These are phyloP conservation scores for Heliornis fulica DNA, from an alignment of 2,113 vertebrate genomes.

Conservation along the genomic window DNA sequence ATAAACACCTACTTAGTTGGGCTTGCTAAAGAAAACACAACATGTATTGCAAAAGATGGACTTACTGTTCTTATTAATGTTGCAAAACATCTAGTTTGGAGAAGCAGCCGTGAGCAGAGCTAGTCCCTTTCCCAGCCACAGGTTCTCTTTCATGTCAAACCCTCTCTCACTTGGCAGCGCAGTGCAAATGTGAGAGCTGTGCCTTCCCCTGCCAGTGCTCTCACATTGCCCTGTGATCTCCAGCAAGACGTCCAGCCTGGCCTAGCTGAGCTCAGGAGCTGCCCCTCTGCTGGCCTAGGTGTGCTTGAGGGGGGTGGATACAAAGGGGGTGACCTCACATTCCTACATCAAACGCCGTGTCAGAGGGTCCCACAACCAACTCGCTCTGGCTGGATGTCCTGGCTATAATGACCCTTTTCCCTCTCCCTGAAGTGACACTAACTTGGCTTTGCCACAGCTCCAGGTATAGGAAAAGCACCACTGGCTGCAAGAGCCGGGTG, in stretches of 20 bases:
- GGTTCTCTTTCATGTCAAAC: neutral
- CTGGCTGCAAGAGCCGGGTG: neutral
- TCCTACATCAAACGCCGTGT: neutral
- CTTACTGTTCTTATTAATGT: neutral
- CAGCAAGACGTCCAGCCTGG: neutral
- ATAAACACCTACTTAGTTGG: neutral
- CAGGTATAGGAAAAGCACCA: neutral
- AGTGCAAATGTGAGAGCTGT: neutral
- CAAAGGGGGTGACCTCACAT: neutral
- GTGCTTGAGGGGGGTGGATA: neutral
- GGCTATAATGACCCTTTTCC: rapidly evolving
- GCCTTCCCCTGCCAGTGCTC: neutral
- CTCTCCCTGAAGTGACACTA: neutral
- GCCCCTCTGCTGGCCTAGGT: neutral
- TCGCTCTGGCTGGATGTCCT: neutral
- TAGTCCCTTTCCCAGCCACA: neutral
- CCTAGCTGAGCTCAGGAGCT: neutral
- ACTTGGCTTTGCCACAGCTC: neutral
- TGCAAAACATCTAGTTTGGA: neutral
- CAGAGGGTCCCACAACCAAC: neutral
- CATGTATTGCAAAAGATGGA: neutral
- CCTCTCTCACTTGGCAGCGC: neutral
- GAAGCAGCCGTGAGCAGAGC: neutral
- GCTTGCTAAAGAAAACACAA: neutral
- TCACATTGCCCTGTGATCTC: neutral